Base-by-base conservation (phyloP, 1,140 invertebrate genomes). In the Mamestra configurata region DNA sequence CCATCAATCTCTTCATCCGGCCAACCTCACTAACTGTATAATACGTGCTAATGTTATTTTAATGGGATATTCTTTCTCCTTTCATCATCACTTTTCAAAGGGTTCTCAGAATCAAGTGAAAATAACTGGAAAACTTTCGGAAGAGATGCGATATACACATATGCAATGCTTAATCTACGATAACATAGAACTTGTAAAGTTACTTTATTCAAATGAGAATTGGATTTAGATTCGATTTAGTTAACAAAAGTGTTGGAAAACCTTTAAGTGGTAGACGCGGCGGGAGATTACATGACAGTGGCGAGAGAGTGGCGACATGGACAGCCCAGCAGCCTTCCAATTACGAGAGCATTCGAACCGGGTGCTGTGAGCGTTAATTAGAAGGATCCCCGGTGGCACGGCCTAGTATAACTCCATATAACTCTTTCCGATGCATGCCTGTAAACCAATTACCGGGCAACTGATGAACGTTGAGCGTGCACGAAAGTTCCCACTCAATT, bases 361-460 rank as follows among this genome's bases (percentile, higher is more conserved):
- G 83, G 83, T 79, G 82, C 88, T 87, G 82, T 71, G 81, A 89
- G 84, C 86, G 85, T 91, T 92, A 94, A 94, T 94, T 94, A 92
- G 88, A 89, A 89, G 83, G 85, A 88, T 84, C 88, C 89, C 85
- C 86, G 84, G 75, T 80, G 84, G 64, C 85, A 79, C 81, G 40
- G 79, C 82, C 80, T 66, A 70, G 49, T 77, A 70, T n/a, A 64
- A 64, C 27, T 61, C 35, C 8, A 18, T 64, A 77, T 79, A 80
- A 77, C 81, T 84, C 83, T 86, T 86, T 84, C 81, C 87, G 83
- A 82, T 81, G 79, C 78, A 64, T 81, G 79, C 80, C 88, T 80
- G 86, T 87, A 82, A 89, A 89, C 90, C 90, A 93, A 93, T 92
- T 92, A 93, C 88, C 88, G 88, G 87, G 86, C 84, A 81, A 81